These are phyloP conservation scores for Novumbra hubbsi DNA, from an alignment of 2,797 vertebrate species.

Conservation along the genomic window DNA sequence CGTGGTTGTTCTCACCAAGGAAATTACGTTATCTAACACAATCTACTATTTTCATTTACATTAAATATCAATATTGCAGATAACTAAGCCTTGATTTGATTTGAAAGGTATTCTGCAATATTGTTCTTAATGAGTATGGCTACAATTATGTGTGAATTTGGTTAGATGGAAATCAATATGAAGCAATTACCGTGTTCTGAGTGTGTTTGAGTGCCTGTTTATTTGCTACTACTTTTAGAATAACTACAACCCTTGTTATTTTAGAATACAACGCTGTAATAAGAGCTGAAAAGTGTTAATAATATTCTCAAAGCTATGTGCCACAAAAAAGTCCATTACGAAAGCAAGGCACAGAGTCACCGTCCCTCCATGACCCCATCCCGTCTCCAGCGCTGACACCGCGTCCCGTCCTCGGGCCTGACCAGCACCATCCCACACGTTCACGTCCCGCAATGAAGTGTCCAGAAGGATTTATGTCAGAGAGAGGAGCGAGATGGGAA, in stretches of 20 bases:
- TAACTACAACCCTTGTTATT: neutral
- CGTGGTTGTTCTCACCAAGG: neutral
- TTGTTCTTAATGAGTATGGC: too few relatives aligned
- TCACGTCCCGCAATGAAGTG: constrained; percentile 22
- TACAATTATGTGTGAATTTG: too few relatives aligned
- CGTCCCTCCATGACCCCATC: constrained; percentile 9
- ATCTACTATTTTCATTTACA: neutral
- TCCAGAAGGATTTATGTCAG: constrained; percentile 22
- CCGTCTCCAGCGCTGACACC: neutral
- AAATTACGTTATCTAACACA: neutral
- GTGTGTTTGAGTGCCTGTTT: neutral
- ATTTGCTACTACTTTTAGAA: neutral
- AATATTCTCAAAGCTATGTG: neutral
- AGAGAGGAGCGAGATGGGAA: constrained; percentile 1
- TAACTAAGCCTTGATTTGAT: too few relatives aligned
- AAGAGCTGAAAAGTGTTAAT: neutral
- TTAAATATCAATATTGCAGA: neutral
- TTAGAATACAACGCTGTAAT: neutral
- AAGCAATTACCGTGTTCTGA: neutral
- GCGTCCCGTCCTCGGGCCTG: constrained; percentile 15
- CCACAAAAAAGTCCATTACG: neutral
- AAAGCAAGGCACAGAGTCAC: neutral
- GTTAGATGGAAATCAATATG: too few relatives aligned
- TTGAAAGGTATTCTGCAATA: too few relatives aligned
- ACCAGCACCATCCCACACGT: constrained; percentile 9